Conservation (phyloP, 2,113 vertebrate genomes). For the Acanthochromis polyacanthus region DNA sequence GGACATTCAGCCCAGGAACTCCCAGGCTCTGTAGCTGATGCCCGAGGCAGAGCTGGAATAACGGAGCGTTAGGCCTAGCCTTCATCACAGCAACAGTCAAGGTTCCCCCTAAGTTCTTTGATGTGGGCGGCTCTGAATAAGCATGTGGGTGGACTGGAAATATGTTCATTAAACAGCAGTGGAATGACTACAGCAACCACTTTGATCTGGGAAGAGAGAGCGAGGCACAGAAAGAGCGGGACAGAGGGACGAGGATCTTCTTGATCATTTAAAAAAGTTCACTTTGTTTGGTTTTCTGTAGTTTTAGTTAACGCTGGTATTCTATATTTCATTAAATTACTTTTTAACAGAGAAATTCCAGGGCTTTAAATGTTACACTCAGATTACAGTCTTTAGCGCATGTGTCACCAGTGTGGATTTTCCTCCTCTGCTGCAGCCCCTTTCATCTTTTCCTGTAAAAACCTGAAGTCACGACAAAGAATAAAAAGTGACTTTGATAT, state of each 20-base stretch:
- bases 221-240: not conserved
- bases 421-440: not conserved
- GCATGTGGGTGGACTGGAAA: constrained; percentile 74
- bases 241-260: constrained; percentile 7
- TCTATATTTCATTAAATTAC: not conserved
- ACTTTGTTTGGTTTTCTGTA: constrained; percentile 27
- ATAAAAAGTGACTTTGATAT: constrained; percentile 26
- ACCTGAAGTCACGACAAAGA: not conserved
- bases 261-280: constrained; percentile 51
- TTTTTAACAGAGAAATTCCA: not conserved
- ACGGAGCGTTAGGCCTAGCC: constrained; percentile 32
- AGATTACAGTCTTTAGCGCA: not conserved
- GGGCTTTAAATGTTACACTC: not conserved
- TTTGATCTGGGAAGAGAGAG: constrained; percentile 61
- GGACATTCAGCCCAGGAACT: constrained; percentile 19
- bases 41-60: constrained; percentile 40
- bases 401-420: not conserved
- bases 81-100: constrained; percentile 62
- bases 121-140: constrained; percentile 74
- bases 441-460: not conserved
- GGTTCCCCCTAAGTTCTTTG: constrained; percentile 68
- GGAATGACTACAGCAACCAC: constrained; percentile 57
- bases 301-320: constrained; percentile 6
- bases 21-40: constrained; percentile 7
- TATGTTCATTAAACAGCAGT: constrained; percentile 75